Percentiles rank a stretch among this genome's conserved stretches.
phyloP scores from a whole-genome alignment of 2,888 invertebrate species.

The Cephus runcator region DNA sequence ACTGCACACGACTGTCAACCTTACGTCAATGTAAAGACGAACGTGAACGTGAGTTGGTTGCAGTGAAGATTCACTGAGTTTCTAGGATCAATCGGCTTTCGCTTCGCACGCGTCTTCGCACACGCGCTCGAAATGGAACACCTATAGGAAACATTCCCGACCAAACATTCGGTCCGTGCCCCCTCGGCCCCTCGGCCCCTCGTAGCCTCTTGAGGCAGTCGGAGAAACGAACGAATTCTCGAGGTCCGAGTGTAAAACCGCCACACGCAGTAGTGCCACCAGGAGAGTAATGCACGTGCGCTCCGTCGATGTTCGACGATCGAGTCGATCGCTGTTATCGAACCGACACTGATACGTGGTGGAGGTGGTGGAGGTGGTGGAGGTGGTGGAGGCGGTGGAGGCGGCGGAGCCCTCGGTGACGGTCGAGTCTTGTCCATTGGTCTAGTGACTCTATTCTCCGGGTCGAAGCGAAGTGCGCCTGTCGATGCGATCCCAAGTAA shows the following conservation, averaged over 20 bases:
- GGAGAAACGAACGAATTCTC: no score
- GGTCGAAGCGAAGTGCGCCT: background rate
- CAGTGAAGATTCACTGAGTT: conserved; percentile 17
- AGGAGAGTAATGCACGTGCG: background rate
- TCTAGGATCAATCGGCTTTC: conserved; percentile 6
- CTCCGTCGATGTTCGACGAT: conserved; percentile 25
- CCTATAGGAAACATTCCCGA: no score
- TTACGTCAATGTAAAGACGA: conserved; percentile 22
- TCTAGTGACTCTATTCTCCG: conserved; percentile 16
- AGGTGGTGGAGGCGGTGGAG: no score
- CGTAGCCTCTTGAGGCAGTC: no score
- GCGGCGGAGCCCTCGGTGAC: conserved; percentile 26
- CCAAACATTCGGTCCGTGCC: no score
- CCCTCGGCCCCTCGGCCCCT: no score
- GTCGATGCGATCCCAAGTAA: no score
- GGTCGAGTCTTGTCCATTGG: conserved; percentile 30
- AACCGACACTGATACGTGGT: conserved; percentile 12
- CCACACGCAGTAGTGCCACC: background rate
- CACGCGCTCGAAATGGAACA: no score
- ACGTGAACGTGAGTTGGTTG: conserved; percentile 22
- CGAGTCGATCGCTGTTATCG: conserved; percentile 26
- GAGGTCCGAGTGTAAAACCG: no score
- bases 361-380: no score
- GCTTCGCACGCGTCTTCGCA: no score
- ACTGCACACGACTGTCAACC: no score